phyloP scores from a whole-genome alignment of 2,797 vertebrate genomes.

The Chloroceryle inda region DNA sequence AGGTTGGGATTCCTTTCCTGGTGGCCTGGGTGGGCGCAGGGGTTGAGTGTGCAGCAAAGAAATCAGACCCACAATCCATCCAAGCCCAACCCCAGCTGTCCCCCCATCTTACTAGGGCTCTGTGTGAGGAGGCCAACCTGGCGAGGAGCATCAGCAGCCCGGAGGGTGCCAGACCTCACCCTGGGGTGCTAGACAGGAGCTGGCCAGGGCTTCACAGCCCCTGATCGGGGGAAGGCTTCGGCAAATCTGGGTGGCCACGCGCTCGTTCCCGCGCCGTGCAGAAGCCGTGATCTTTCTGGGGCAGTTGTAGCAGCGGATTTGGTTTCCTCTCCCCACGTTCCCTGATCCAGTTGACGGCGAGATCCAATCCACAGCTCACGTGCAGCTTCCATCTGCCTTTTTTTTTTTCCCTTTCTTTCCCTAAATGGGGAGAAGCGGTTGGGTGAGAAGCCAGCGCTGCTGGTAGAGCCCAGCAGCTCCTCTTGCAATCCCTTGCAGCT shows the following conservation, averaged over 20 bases:
- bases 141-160: background rate
- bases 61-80: background rate
- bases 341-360: background rate
- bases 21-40: background rate
- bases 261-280: accelerated
- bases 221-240: background rate
- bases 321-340: background rate
- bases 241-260: accelerated
- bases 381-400: conserved; percentile 10
- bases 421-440: background rate
- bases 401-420: background rate
- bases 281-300: background rate
- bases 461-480: background rate
- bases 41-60: accelerated
- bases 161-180: background rate
- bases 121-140: background rate
- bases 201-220: background rate
- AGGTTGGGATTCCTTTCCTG: background rate
- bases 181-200: background rate
- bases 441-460: background rate
- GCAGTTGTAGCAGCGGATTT: background rate
- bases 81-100: background rate
- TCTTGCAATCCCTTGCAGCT: background rate
- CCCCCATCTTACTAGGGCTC: background rate
- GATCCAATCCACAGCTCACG: conserved; percentile 27